Evolutionary conservation across 2,888 invertebrate genomes (phyloP).

Genomic region (Parnassius apollo): DNA sequence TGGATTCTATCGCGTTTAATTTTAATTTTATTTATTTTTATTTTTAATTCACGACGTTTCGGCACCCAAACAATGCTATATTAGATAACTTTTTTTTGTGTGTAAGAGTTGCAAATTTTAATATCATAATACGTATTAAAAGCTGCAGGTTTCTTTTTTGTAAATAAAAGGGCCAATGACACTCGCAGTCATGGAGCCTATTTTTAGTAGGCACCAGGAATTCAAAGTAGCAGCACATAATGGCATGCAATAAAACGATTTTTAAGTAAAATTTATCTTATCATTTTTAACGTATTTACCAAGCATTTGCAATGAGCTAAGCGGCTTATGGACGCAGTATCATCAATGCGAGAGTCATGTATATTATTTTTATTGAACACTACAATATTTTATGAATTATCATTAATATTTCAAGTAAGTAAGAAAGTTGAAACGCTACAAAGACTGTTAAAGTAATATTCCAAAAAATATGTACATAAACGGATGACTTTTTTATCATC

Average conservation of each 20-base stretch:
- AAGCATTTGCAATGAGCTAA: conserved; percentile 18
- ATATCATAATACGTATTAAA: no score
- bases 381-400: conserved; percentile 11
- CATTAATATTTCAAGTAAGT: neutral
- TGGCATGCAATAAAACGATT: conserved; percentile 19
- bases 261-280: conserved; percentile 28
- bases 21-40: no score
- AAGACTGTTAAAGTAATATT: no score
- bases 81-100: no score
- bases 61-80: no score
- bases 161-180: neutral
- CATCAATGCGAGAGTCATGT: conserved; percentile 8
- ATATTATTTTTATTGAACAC: conserved; percentile 11
- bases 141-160: no score
- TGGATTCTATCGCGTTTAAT: no score
- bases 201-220: conserved; percentile 17
- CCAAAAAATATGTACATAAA: no score
- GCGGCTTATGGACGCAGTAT: conserved; percentile 18
- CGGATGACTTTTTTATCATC: no score
- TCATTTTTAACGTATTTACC: conserved; percentile 26
- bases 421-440: no score
- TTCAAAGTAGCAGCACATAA: conserved; percentile 15
- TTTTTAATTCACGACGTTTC: no score
- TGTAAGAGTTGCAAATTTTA: no score
- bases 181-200: conserved; percentile 12